Percentiles rank a stretch among this genome's conserved stretches.
These are phyloP conservation scores for Ptyas mucosa DNA, from an alignment of 2,113 vertebrate genomes.

Conservation along the genomic window DNA sequence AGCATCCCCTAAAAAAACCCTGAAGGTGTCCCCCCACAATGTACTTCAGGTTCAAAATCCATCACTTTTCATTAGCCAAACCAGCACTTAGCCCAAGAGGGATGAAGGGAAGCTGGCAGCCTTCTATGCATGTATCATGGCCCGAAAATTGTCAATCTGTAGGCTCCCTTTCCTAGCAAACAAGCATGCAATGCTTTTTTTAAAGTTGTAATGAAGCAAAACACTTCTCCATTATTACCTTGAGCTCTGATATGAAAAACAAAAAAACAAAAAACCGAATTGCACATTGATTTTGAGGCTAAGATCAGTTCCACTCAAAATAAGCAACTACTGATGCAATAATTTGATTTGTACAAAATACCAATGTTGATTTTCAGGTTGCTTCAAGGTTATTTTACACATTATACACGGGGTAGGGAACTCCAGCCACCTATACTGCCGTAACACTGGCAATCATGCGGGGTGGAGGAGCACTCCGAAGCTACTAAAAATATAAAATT, in stretches of 20 bases:
- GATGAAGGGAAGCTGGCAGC: neutral
- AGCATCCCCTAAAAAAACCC: neutral
- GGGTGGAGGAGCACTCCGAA: too few species aligned
- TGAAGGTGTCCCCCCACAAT: rapidly evolving
- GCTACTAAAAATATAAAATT: neutral
- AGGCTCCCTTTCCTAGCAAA: slow-evolving; percentile 17
- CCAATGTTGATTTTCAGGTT: neutral
- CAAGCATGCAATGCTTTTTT: neutral
- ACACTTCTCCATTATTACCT: neutral
- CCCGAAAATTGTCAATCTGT: neutral
- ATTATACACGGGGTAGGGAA: neutral
- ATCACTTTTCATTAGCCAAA: neutral
- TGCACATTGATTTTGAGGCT: neutral
- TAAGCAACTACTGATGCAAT: slow-evolving; percentile 18
- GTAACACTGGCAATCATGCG: neutral
- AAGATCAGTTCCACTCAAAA: neutral
- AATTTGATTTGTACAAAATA: neutral
- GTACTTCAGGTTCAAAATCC: neutral
- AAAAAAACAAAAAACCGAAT: neutral
- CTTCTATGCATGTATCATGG: neutral
- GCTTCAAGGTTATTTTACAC: neutral
- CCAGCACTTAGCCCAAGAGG: neutral
- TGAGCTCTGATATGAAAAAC: slow-evolving; percentile 4
- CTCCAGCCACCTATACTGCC: neutral
- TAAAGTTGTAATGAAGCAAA: neutral